Evolutionary conservation across 2,888 invertebrate genomes (phyloP).

Genomic region (Pseudococcus jackbeardsleyi): DNA sequence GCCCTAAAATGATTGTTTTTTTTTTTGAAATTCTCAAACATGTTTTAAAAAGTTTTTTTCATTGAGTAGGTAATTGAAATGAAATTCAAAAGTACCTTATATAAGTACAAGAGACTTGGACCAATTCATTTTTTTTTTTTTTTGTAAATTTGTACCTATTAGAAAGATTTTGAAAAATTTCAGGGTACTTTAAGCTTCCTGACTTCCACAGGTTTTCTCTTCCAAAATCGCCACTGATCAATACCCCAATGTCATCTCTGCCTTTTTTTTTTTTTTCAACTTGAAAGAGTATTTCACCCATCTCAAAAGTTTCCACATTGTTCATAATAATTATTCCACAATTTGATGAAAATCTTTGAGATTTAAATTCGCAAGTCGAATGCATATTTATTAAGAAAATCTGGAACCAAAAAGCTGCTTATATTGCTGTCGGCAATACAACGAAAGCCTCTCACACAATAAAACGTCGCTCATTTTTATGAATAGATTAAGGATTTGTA

Average conservation of each 20-base stretch:
- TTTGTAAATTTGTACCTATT: too few relatives aligned
- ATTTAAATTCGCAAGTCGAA: background rate
- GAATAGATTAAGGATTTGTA: conserved; percentile 33
- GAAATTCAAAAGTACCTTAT: too few relatives aligned
- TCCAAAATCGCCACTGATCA: too few relatives aligned
- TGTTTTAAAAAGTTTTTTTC: too few relatives aligned
- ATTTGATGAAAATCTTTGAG: background rate
- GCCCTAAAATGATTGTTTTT: too few relatives aligned
- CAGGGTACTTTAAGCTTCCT: too few relatives aligned
- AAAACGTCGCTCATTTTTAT: conserved; percentile 23
- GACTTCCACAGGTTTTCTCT: too few relatives aligned
- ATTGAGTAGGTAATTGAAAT: too few relatives aligned
- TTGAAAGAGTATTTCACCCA: background rate
- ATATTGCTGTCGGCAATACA: background rate
- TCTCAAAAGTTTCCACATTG: background rate
- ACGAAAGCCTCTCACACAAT: background rate
- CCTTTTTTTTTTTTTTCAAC: background rate
- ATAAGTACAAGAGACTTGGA: too few relatives aligned
- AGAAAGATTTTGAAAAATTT: too few relatives aligned
- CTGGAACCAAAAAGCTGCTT: background rate
- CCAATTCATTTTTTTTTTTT: too few relatives aligned
- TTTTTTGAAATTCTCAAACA: too few relatives aligned
- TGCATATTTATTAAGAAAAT: background rate
- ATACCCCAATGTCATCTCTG: background rate
- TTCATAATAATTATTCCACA: background rate